Percentiles rank a stretch among this genome's conserved stretches.
Conservation (phyloP, 2,113 vertebrate species). For the Excalfactoria chinensis region DNA sequence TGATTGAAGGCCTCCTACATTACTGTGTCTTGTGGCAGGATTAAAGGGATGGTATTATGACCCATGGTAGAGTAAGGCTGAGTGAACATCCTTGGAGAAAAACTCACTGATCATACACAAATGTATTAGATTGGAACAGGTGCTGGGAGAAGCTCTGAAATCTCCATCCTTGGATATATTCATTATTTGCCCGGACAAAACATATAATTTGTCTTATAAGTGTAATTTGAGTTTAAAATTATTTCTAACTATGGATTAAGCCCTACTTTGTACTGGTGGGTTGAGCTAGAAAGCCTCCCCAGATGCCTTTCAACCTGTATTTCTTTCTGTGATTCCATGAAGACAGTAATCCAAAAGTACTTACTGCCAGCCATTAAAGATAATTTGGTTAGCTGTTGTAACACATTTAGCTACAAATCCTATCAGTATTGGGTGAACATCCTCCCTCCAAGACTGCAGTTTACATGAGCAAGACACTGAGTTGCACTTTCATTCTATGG, state of each 20-base stretch:
- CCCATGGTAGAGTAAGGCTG: background rate
- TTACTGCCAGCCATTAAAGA: background rate
- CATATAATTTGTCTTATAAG: background rate
- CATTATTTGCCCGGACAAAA: background rate
- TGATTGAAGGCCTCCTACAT: background rate
- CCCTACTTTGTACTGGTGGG: background rate
- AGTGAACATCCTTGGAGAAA: background rate
- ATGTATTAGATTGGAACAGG: background rate
- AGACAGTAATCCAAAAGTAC: background rate
- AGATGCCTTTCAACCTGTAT: background rate
- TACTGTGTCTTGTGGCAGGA: background rate
- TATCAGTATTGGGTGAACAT: no score
- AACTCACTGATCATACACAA: background rate
- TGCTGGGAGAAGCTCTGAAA: background rate
- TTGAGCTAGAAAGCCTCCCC: background rate
- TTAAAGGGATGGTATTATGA: background rate
- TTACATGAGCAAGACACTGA: background rate
- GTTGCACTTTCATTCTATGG: background rate
- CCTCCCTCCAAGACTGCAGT: background rate
- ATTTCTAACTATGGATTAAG: background rate
- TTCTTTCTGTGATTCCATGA: background rate
- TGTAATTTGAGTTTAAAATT: background rate
- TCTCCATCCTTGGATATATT: background rate
- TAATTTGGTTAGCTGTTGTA: background rate
- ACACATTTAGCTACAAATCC: background rate